Base-by-base conservation (phyloP, 2,113 vertebrate species). In the Euleptes europaea region DNA sequence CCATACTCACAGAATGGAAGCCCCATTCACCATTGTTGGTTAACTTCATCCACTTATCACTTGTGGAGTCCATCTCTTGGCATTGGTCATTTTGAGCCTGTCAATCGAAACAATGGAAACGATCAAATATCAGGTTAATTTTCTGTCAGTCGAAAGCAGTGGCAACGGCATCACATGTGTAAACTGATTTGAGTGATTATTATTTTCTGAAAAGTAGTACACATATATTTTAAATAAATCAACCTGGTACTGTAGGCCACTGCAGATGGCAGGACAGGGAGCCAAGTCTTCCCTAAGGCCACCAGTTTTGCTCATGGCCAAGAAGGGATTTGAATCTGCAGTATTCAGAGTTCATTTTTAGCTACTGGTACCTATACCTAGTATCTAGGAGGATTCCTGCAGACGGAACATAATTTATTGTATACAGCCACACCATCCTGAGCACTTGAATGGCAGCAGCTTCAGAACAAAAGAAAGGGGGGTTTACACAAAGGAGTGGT, bases 51-150 rank as follows among this genome's bases (percentile, higher is more conserved):
- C 98, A 99, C 88, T 99, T 99, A 23, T 97, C 96, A 70, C 97
- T 97, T 0, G 95, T 95, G 8, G 97, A 95, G 79, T 98, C 98
- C 97, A 98, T 97, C 94, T 99, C 98, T 94, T 99, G 98, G 94
- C 99, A 99, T 91, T 99, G 99, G 90, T 99, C 98, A 75, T 99
- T 99, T 92, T 99, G 99, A 93, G 99, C 98, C 99, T 99, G 94
- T 88, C 13, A 80, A 89, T 84, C 28, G 88, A 94, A 91, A 88
- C 70, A 92, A 82, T 49, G 19, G 77, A 1, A 44, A 51, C 72
- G 63, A 23, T 87, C 49, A 90, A 66, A 35, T 10, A 74, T 60
- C n/a, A 19, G 78, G 70, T 76, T 78, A 14, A 51, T 75, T 1
- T 28, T 23, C 11, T 75, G 17, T 72, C 69, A 49, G 86, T 71